A percentile compares a stretch with the other conserved stretches of the same genome.
Conservation (phyloP, 2,113 vertebrate species). For the Anser cygnoides region DNA sequence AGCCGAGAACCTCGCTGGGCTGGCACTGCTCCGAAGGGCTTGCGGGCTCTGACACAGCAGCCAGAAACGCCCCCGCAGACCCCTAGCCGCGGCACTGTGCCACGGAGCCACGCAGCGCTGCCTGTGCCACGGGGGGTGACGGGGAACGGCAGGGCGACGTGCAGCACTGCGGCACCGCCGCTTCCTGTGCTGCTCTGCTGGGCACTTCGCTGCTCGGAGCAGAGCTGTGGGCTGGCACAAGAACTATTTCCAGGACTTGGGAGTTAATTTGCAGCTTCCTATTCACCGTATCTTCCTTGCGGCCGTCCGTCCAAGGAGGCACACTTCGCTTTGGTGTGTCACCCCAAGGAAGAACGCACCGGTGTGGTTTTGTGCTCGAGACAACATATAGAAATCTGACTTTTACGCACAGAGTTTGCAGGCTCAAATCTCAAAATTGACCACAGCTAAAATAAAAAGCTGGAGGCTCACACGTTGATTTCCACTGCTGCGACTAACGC, state of each 20-base stretch:
- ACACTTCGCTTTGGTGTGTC: neutral
- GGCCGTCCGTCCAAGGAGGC: neutral
- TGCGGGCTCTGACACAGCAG: neutral
- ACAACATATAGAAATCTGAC: neutral
- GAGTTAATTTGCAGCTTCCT: neutral
- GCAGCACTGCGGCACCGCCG: rapidly evolving
- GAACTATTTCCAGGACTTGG: neutral
- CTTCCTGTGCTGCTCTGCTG: neutral
- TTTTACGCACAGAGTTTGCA: neutral
- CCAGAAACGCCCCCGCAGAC: neutral
- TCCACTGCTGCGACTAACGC: neutral
- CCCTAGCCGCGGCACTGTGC: too few species aligned
- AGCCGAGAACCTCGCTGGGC: neutral
- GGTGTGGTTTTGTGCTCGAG: neutral
- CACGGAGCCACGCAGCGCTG: too few species aligned
- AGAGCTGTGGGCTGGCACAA: neutral
- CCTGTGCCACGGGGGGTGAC: neutral
- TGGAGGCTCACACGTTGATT: neutral
- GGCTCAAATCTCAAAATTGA: neutral
- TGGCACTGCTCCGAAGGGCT: neutral
- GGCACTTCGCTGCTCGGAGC: neutral
- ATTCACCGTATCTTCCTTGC: neutral
- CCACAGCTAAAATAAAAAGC: neutral
- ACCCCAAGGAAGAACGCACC: neutral
- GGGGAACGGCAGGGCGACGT: neutral